Evolutionary conservation across 2,888 invertebrate genomes (phyloP), one percentile per base, ranked within the genome.

Genomic region (Actias luna): DNA sequence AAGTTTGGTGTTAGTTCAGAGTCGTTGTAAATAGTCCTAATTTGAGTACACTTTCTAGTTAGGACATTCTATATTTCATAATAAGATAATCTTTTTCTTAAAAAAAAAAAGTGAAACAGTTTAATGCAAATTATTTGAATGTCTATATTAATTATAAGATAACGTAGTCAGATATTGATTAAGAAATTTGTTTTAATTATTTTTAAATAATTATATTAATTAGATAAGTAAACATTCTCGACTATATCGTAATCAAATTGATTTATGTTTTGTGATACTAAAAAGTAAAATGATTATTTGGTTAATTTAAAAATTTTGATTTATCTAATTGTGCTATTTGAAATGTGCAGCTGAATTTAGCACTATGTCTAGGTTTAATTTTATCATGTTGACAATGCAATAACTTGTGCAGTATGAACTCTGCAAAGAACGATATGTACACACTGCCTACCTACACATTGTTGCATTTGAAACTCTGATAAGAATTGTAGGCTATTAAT

Each of bases 211-310:
- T 25, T 50, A 50, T 12, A 25, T 25, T 50, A 25, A 50, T 50
- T 50, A 50, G 46, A 0, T 10, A 22, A 25, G 25, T 50, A 25
- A 0, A 22, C 36, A 39, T 39, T 50, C 2, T 25, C 22, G 25
- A 25, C 10, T 50, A 50, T 10, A 25, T 50, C 25, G 7, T 42
- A 16, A 46, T 12, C 10, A 50, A 12, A 25, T 50, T 50, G 12
- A 50, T 50, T 25, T 50, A 22, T 50, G 10, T 42, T n/a, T 50
- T 50, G 46, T 50, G 46, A 50, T 50, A 50, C 22, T 50, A 50
- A 50, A 50, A 22, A 50, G 22, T 25, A 10, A 22, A 50, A 25
- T 25, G 22, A 25, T 18, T 42, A 42, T 42, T 42, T 18, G n/a
- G n/a, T 42, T 42, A 16, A n/a, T 42, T 18, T 16, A 18, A n/a